Evolutionary conservation across 1,140 invertebrate genomes (phyloP).

Genomic region (Drosophila malerkotliana): DNA sequence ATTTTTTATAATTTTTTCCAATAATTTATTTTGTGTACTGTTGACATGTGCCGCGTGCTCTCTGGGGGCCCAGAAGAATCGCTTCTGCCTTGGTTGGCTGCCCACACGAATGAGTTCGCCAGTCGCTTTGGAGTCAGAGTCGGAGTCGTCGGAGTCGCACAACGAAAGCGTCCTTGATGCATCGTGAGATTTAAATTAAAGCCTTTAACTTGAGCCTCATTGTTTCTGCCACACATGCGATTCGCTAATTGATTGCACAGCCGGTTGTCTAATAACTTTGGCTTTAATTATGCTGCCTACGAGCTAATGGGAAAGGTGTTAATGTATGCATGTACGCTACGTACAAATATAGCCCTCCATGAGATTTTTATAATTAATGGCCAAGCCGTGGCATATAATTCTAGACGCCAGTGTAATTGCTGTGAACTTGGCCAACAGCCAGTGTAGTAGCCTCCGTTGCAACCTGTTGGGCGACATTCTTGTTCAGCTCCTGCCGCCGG

Average conservation of each 20-base stretch:
- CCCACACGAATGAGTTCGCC: conserved; percentile 41
- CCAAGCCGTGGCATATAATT: conserved; percentile 49
- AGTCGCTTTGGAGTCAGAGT: not conserved
- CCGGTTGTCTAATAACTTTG: conserved; percentile 74
- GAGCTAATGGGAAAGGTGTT: conserved; percentile 74
- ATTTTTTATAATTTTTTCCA: not conserved
- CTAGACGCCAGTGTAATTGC: conserved; percentile 71
- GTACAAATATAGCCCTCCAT: not conserved
- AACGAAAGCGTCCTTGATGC: conserved; percentile 71
- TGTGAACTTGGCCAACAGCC: conserved; percentile 62
- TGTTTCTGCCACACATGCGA: conserved; percentile 50
- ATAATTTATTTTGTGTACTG: conserved; percentile 15
- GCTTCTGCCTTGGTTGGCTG: conserved; percentile 46
- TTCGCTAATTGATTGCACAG: conserved; percentile 79
- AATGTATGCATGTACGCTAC: conserved; percentile 52
- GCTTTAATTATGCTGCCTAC: conserved; percentile 71
- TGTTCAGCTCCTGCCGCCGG: conserved; percentile 5
- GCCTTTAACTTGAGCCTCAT: conserved; percentile 44
- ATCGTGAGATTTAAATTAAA: conserved; percentile 79
- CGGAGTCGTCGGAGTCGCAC: not conserved
- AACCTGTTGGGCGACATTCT: conserved; percentile 68
- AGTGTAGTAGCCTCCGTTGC: conserved; percentile 21
- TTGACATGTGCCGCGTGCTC: conserved; percentile 53
- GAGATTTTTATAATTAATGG: conserved; percentile 62
- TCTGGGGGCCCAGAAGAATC: conserved; percentile 26